Percentiles rank a stretch among this genome's conserved stretches.
Evolutionary conservation across 2,888 invertebrate species (phyloP).

Genomic region (Bimastos eiseni): DNA sequence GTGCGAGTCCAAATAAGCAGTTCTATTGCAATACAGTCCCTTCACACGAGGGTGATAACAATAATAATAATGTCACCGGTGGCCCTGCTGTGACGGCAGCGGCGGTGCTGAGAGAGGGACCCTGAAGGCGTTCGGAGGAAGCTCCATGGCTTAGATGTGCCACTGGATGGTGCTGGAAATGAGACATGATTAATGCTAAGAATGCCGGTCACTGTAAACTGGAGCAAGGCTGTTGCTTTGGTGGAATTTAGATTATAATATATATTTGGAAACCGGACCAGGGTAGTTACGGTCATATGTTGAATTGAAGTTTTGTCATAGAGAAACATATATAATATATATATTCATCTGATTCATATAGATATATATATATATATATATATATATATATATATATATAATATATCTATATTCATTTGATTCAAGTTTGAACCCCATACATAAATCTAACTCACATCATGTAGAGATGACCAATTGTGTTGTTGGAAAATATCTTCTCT

Average conservation of each 20-base stretch:
- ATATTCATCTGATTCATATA: too few species aligned
- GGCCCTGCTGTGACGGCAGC: background rate
- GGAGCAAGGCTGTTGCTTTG: background rate
- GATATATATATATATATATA: too few species aligned
- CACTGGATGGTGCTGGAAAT: background rate
- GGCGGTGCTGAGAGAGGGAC: background rate
- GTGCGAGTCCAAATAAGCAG: background rate
- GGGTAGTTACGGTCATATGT: background rate
- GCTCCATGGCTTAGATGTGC: background rate
- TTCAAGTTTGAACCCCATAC: background rate
- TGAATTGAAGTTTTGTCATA: background rate
- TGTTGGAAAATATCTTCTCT: background rate
- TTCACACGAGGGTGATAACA: background rate
- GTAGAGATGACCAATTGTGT: background rate
- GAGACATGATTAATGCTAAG: background rate
- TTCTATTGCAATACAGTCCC: background rate
- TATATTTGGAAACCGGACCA: background rate
- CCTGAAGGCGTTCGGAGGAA: background rate
- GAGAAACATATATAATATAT: background rate
- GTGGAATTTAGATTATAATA: background rate
- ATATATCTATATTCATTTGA: too few species aligned
- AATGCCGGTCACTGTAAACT: background rate
- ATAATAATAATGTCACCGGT: slow-evolving; percentile 1
- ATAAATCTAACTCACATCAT: background rate
- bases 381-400: too few species aligned